These are phyloP conservation scores for Hemistola chrysoprasaria DNA, from an alignment of 2,888 invertebrate species.

Conservation along the genomic window DNA sequence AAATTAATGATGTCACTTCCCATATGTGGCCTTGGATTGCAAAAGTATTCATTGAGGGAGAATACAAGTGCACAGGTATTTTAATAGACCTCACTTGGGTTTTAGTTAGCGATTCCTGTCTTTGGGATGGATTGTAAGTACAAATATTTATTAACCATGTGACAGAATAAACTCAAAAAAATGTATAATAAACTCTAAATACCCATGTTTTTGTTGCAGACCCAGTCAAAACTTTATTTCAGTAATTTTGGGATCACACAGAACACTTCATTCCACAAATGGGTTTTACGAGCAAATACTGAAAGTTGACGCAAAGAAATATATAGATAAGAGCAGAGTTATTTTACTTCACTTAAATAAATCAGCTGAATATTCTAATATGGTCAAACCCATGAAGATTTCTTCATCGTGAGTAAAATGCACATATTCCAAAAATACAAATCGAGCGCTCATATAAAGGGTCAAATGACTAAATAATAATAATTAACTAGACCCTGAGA, in stretches of 20 bases:
- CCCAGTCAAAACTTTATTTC: slow-evolving; percentile 80
- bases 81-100: slow-evolving; percentile 86
- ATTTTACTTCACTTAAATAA: slow-evolving; percentile 84
- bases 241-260: slow-evolving; percentile 86
- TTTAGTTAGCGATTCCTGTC: slow-evolving; percentile 81
- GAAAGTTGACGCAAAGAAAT: slow-evolving; percentile 81
- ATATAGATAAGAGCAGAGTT: slow-evolving; percentile 82
- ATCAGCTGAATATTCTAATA: slow-evolving; percentile 81
- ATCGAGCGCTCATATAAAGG: too few relatives aligned
- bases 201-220: slow-evolving; percentile 54
- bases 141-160: background rate
- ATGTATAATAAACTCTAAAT: slow-evolving; percentile 6
- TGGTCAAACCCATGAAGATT: slow-evolving; percentile 85
- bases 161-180: too few relatives aligned
- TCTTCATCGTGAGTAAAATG: slow-evolving; percentile 66
- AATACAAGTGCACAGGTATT: slow-evolving; percentile 86
- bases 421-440: too few relatives aligned
- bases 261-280: slow-evolving; percentile 77
- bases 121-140: slow-evolving; percentile 46
- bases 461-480: too few relatives aligned
- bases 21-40: slow-evolving; percentile 87
- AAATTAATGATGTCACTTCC: slow-evolving; percentile 17
- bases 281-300: slow-evolving; percentile 88
- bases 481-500: too few relatives aligned
- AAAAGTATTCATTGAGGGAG: slow-evolving; percentile 87